Conservation (phyloP, 2,113 vertebrate genomes). For the Dicrurus megarhynchus region DNA sequence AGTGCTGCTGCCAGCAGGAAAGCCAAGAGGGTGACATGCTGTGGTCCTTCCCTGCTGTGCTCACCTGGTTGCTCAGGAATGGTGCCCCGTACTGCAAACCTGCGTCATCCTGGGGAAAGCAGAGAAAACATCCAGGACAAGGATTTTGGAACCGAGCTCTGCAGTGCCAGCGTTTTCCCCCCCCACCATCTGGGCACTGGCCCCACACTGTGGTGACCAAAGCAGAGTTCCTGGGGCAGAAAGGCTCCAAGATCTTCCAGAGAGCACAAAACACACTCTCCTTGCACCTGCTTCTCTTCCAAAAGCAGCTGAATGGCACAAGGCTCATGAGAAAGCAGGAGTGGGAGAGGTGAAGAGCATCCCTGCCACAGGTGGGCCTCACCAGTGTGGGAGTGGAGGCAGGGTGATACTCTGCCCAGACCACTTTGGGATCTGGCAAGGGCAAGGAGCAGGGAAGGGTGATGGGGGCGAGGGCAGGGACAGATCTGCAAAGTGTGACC, state of each 20-base stretch:
- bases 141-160: neutral
- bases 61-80: slow-evolving; percentile 76
- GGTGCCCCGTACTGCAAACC: slow-evolving; percentile 67
- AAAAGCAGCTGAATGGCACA: neutral
- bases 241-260: neutral
- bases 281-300: neutral
- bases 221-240: neutral
- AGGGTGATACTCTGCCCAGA: neutral
- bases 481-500: neutral
- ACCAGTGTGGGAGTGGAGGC: neutral
- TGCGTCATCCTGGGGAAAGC: slow-evolving; percentile 56
- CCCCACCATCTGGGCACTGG: neutral
- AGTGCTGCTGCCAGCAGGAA: neutral
- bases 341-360: neutral
- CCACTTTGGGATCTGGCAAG: neutral
- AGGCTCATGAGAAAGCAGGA: neutral
- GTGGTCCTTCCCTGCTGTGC: neutral
- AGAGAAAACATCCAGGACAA: neutral
- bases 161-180: neutral
- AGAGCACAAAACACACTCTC: neutral
- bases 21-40: neutral
- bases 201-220: rapidly evolving
- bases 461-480: neutral
- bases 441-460: neutral
- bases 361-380: neutral